A percentile compares a stretch with the other conserved stretches of the same genome.
phyloP scores from a whole-genome alignment of 2,113 vertebrate genomes.

The Saimiri boliviensis region DNA sequence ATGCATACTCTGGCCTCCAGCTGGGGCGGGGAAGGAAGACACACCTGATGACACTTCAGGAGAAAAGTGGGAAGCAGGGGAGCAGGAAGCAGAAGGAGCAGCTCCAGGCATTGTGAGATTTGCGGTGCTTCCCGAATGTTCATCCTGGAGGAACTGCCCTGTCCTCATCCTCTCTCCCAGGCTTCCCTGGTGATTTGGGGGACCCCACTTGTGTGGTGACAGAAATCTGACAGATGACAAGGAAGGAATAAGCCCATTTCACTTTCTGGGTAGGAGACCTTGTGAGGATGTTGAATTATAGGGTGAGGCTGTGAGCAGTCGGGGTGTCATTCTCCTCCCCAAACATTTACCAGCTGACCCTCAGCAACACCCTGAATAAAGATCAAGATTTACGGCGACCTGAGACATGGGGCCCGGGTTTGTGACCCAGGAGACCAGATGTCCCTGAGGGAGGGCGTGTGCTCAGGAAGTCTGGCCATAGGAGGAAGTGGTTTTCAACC shows the following conservation, averaged over 20 bases:
- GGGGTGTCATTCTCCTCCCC: not conserved
- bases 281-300: too few relatives aligned
- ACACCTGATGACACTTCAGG: fast-evolving
- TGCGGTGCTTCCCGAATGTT: not conserved
- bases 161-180: not conserved
- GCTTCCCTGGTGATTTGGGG: not conserved
- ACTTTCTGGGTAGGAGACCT: not conserved
- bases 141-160: fast-evolving
- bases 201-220: not conserved
- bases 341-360: not conserved
- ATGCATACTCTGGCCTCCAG: not conserved
- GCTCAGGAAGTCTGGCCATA: not conserved
- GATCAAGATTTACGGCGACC: not conserved
- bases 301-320: not conserved
- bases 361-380: not conserved
- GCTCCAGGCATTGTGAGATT: not conserved
- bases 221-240: not conserved
- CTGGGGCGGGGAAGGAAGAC: not conserved
- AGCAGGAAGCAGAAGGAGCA: not conserved
- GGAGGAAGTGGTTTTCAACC: not conserved
- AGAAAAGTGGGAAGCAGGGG: not conserved
- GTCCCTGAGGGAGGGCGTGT: not conserved
- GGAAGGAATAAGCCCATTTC: not conserved
- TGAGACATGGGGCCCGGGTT: fast-evolving
- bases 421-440: not conserved